phyloP scores from a whole-genome alignment of 2,888 invertebrate species.

The Andrena dorsata region DNA sequence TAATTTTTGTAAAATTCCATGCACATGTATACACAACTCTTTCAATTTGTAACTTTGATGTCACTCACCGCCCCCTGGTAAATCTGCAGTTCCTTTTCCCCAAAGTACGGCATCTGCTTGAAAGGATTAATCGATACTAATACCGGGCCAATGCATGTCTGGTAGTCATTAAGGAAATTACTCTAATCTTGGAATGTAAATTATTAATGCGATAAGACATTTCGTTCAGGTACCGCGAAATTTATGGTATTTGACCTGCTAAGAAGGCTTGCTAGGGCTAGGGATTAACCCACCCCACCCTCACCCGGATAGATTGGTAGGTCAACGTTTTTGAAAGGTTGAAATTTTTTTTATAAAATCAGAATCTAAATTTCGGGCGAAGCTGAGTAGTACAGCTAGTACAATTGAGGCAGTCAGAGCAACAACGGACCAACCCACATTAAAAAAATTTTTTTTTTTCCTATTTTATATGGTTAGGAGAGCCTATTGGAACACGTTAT shows the following conservation, averaged over 20 bases:
- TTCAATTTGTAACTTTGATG: too few relatives aligned
- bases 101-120: constrained; percentile 88
- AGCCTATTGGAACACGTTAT: too few relatives aligned
- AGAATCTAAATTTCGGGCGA: too few relatives aligned
- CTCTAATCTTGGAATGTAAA: background rate
- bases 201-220: background rate
- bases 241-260: background rate
- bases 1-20: background rate
- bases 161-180: constrained; percentile 76
- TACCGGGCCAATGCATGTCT: constrained; percentile 89
- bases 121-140: constrained; percentile 89
- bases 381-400: too few relatives aligned
- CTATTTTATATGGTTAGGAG: too few relatives aligned
- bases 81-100: constrained; percentile 87
- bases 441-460: too few relatives aligned
- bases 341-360: background rate
- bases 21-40: background rate
- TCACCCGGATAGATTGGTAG: too few relatives aligned
- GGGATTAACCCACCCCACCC: too few relatives aligned
- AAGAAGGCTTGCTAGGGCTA: too few relatives aligned
- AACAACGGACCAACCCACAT: too few relatives aligned
- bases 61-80: constrained; percentile 87
- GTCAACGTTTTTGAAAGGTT: background rate
- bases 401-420: too few relatives aligned
- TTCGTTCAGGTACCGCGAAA: background rate